These are phyloP conservation scores for Muscicapa comitata DNA, from an alignment of 2,797 vertebrate genomes.

Conservation along the genomic window DNA sequence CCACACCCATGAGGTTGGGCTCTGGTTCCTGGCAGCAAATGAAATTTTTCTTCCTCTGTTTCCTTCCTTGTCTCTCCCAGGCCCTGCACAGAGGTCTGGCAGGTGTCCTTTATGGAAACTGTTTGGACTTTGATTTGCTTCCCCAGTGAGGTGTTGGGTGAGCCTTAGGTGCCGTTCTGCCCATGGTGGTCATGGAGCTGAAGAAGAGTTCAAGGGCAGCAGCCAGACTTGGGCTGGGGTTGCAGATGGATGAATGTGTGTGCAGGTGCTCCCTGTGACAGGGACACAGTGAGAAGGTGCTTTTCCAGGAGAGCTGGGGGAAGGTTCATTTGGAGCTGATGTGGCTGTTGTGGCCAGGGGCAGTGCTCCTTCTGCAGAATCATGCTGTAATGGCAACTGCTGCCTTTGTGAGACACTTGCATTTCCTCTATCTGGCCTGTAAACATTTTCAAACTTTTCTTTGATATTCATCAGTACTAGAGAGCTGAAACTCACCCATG, in stretches of 20 bases:
- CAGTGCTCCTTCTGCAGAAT: not conserved
- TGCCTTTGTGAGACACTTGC: not conserved
- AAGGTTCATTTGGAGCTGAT: not conserved
- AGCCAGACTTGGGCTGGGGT: fast-evolving
- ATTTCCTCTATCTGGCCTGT: fast-evolving
- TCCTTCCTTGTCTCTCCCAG: not conserved
- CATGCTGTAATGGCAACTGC: not conserved
- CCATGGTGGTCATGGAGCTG: fast-evolving
- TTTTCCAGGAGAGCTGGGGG: not conserved
- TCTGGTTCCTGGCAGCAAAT: not conserved
- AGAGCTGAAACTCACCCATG: not conserved
- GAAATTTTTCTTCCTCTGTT: not conserved
- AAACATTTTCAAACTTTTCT: not conserved
- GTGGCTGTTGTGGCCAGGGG: not conserved
- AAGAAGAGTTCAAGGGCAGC: not conserved
- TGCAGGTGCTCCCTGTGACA: not conserved
- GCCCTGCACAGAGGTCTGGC: not conserved
- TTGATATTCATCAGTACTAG: not conserved
- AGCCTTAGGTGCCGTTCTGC: not conserved
- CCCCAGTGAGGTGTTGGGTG: fast-evolving
- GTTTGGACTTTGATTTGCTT: not conserved
- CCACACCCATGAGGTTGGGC: fast-evolving
- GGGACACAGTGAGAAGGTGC: not conserved
- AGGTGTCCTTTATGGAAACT: not conserved
- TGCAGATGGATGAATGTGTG: not conserved